Evolutionary conservation across 2,113 vertebrate species (phyloP).

Genomic region (Xenus cinereus): DNA sequence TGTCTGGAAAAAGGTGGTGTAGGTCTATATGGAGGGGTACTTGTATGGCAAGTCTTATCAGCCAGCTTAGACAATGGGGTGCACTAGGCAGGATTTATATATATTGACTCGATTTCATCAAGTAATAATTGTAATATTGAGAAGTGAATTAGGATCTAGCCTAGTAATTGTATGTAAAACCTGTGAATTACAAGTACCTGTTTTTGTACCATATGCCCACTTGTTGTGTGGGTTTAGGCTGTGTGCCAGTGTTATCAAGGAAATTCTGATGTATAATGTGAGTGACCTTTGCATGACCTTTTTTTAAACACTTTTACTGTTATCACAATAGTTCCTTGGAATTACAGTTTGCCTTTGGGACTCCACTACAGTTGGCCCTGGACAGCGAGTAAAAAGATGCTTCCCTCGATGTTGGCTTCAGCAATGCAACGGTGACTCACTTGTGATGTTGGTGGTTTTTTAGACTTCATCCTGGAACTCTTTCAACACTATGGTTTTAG

Average conservation of each 20-base stretch:
- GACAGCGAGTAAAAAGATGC: background rate
- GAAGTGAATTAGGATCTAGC: background rate
- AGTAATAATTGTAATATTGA: background rate
- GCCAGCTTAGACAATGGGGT: background rate
- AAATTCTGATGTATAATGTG: background rate
- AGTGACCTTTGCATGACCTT: background rate
- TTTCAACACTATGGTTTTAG: background rate
- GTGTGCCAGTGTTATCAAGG: background rate
- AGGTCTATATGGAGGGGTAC: fast-evolving
- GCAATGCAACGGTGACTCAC: background rate
- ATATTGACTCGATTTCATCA: background rate
- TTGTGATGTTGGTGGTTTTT: background rate
- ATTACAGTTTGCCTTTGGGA: background rate
- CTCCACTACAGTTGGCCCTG: background rate
- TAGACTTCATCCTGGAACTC: background rate
- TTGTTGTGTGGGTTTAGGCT: background rate
- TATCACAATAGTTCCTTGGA: background rate
- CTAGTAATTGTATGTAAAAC: background rate
- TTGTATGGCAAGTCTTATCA: background rate
- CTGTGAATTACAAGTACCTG: background rate
- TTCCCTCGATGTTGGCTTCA: background rate
- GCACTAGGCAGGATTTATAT: background rate
- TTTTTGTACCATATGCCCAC: background rate
- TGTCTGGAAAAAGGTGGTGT: background rate
- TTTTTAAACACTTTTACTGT: background rate